These are phyloP conservation scores for Carcinoscorpius rotundicauda DNA, from an alignment of 1,140 invertebrate species.

Conservation along the genomic window DNA sequence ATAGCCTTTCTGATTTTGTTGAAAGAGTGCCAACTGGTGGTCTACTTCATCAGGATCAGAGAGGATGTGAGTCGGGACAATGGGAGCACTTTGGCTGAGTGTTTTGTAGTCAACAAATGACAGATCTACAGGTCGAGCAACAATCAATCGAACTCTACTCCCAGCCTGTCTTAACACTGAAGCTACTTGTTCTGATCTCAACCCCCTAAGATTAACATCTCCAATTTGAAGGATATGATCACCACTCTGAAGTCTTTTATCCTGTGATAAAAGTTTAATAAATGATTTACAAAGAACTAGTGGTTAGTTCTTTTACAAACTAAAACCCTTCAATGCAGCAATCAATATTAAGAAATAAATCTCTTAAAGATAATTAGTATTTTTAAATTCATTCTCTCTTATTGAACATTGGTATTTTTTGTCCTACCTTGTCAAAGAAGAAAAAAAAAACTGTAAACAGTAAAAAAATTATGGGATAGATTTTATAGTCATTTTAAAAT, in stretches of 20 bases:
- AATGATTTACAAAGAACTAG: background rate
- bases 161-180: constrained; percentile 78
- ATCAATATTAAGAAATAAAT: background rate
- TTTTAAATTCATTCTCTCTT: background rate
- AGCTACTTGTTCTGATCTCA: constrained; percentile 87
- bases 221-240: constrained; percentile 92
- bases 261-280: constrained; percentile 38
- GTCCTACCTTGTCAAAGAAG: too few relatives aligned
- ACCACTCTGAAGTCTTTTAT: constrained; percentile 73
- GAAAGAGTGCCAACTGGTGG: constrained; percentile 50
- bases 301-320: background rate
- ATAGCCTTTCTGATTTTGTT: constrained; percentile 6
- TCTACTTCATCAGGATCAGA: constrained; percentile 75
- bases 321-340: too few relatives aligned
- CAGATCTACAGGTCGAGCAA: constrained; percentile 71
- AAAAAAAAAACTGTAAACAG: too few relatives aligned
- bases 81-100: constrained; percentile 56
- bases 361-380: background rate
- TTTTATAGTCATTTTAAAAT: too few relatives aligned
- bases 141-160: constrained; percentile 69
- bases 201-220: constrained; percentile 77
- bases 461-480: too few relatives aligned
- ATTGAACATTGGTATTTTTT: too few relatives aligned
- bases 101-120: constrained; percentile 54
- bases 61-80: constrained; percentile 69